Evolutionary conservation across 2,888 invertebrate species (phyloP).

Genomic region (Andrena flavipes): DNA sequence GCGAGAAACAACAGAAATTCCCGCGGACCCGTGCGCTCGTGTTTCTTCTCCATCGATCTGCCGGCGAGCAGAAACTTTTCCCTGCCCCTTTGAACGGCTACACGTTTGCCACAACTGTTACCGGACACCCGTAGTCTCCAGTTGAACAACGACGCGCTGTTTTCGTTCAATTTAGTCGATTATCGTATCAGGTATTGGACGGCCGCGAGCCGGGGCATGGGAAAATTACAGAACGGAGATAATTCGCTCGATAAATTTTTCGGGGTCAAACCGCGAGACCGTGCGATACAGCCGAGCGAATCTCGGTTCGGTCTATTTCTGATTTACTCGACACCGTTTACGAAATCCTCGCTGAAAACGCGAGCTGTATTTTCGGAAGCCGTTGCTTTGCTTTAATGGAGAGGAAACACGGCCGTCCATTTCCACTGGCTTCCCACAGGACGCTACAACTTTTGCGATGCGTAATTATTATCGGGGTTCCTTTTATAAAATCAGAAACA

Average conservation of each 20-base stretch:
- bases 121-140: neutral
- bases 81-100: neutral
- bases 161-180: neutral
- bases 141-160: neutral
- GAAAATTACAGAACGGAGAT: conserved; percentile 28
- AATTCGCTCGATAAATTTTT: conserved; percentile 33
- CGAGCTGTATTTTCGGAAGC: conserved; percentile 39
- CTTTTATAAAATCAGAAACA: too few relatives aligned
- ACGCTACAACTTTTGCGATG: neutral
- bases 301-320: conserved; percentile 49
- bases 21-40: neutral
- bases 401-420: neutral
- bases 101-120: neutral
- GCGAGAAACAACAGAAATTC: neutral
- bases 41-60: conserved; percentile 7
- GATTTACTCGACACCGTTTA: conserved; percentile 52
- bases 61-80: conserved; percentile 1
- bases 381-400: conserved; percentile 19
- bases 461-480: too few relatives aligned
- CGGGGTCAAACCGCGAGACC: conserved; percentile 13
- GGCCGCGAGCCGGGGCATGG: neutral
- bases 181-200: conserved; percentile 2
- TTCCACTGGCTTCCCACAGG: neutral
- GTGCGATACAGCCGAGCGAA: conserved; percentile 15
- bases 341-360: conserved; percentile 40